A percentile compares a stretch with the other conserved stretches of the same genome.
Conservation (phyloP, 2,888 invertebrate species). For the Zaprionus obscuricornis region DNA sequence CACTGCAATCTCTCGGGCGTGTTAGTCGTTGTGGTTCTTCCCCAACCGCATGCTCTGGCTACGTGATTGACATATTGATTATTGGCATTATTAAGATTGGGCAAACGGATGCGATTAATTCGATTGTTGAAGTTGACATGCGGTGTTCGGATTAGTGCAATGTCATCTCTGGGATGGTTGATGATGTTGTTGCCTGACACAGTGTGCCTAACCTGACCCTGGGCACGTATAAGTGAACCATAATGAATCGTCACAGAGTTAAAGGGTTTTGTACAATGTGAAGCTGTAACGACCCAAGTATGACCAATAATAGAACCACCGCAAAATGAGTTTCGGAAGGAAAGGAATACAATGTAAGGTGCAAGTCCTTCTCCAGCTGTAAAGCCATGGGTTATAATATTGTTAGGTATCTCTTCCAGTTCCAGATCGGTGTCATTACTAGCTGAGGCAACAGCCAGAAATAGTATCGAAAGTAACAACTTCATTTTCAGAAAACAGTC, state of each 20-base stretch:
- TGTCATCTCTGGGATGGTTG: constrained; percentile 45
- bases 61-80: constrained; percentile 13
- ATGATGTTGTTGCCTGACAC: constrained; percentile 40
- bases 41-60: constrained; percentile 61
- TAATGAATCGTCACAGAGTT: constrained; percentile 55
- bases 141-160: constrained; percentile 49
- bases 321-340: constrained; percentile 18
- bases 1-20: constrained; percentile 64
- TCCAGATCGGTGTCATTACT: neutral
- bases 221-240: constrained; percentile 56
- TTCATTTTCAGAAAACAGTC: too few relatives aligned
- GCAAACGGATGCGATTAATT: constrained; percentile 18
- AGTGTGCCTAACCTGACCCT: constrained; percentile 36
- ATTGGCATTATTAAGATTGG: constrained; percentile 5
- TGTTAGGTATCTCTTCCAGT: constrained; percentile 4
- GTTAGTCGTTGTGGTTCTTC: constrained; percentile 35
- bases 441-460: constrained; percentile 4
- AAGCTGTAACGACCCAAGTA: constrained; percentile 36
- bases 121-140: constrained; percentile 11
- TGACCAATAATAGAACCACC: constrained; percentile 41
- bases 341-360: constrained; percentile 57
- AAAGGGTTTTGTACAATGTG: constrained; percentile 25
- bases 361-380: constrained; percentile 44
- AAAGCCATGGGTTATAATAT: constrained; percentile 56
- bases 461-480: neutral